Conservation (phyloP, 2,888 invertebrate species). For the Diaphora mendica region DNA sequence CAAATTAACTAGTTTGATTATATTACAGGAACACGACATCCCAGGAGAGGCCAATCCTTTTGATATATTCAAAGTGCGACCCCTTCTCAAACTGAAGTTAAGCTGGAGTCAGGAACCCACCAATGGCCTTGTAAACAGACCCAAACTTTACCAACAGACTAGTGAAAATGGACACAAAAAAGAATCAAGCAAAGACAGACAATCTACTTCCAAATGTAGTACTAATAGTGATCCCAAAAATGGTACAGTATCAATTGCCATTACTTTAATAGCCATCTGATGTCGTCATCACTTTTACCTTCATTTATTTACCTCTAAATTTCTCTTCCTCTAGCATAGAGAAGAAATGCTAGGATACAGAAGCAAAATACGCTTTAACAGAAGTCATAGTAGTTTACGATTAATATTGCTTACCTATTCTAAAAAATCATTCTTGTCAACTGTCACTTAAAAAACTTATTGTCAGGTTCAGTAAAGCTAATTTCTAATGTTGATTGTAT, state of each 20-base stretch:
- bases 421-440: no score
- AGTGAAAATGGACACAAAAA: constrained; percentile 75
- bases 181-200: constrained; percentile 71
- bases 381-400: no score
- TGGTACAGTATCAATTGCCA: constrained; percentile 59
- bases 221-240: constrained; percentile 70
- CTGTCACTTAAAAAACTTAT: no score
- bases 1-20: not conserved
- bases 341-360: not conserved
- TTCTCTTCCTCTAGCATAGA: not conserved
- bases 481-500: not conserved
- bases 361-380: not conserved
- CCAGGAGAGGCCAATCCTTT: constrained; percentile 87
- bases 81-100: constrained; percentile 93
- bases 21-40: constrained; percentile 75
- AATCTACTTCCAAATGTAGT: constrained; percentile 64
- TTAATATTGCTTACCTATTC: no score
- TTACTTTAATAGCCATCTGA: not conserved
- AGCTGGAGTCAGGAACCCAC: constrained; percentile 93
- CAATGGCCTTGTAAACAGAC: constrained; percentile 89
- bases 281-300: not conserved
- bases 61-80: constrained; percentile 92
- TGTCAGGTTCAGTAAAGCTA: not conserved
- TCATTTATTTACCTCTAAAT: not conserved
- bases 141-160: constrained; percentile 84